Base-by-base conservation (phyloP, 2,888 invertebrate genomes). In the Caenorhabditis angaria region DNA sequence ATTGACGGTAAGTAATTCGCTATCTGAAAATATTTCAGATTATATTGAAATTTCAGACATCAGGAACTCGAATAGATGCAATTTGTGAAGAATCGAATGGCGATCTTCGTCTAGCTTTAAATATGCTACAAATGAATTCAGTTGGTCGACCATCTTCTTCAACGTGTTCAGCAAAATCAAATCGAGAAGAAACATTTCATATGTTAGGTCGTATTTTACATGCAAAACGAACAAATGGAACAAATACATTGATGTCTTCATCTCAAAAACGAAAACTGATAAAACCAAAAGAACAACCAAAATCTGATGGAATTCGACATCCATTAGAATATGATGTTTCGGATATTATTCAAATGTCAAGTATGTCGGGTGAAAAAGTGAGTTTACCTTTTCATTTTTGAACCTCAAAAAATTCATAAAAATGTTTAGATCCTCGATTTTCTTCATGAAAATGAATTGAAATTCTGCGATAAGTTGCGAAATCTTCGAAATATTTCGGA, bases 171-270 rank as follows among this genome's bases (percentile, higher is more conserved):
- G 50, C 53, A 32, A 51, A 67, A 51, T 55, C 68, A 1, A 72
- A 72, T 54, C 35, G 47, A 29, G 72, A 72, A 48, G 72, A 72
- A 32, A 48, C 65, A 25, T 65, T 72, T 50, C 68, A 72, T 20
- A 72, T 72, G 72, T 14, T 72, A n/a, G 72, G 72, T 5, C 61
- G 72, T 27, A 68, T 72, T 48, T 57, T 72, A 0, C 48, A 72
- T 27, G 72, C 72, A 14, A 67, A 72, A 62, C 57, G 72, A 41
- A 41, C 14, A 18, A n/a, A n/a, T 25, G 25, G 22, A 51, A 8
- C 51, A 8, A 51, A 18, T 2, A 22, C 14, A 51, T 6, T 51
- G 51, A 51, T 22, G 22, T 51, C 51, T 12, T 18, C 5, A 32
- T 32, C 32, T 8, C 32, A 41, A 41, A 41, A 41, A 14, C 69